Base-by-base conservation (phyloP, 1,140 invertebrate species). In the Micrasema longulum region DNA sequence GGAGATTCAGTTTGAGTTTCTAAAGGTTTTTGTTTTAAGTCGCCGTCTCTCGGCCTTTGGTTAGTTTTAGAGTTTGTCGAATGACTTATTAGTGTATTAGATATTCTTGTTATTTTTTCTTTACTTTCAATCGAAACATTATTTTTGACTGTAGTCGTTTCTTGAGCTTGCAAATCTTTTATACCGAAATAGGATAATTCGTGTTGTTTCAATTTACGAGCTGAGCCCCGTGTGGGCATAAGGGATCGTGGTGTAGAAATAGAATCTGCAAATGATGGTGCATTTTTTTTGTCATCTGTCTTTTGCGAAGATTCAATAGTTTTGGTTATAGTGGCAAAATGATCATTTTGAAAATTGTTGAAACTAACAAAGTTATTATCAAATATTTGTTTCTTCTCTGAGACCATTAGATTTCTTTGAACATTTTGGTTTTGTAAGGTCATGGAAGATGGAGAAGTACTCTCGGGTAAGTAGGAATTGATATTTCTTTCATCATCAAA, bases 141-240 rank as follows among this genome's bases (percentile, higher is more conserved):
- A 63, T 2, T 43, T 12, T 45, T 63, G n/a, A 18, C n/a, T 22
- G 41, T 12, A 11, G 18, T 18, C 14, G 14, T 20, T 67, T 67
- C 65, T 38, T 53, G 36, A 6, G 43, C 12, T 38, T 53, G 9
- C 31, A 43, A 5, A 11, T 43, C 55, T 70, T 82, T 81, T 1
- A 84, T 76, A 3, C 82, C 82, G 64, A 84, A 84, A 69, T 83
- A 84, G 45, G 81, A 82, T 18, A 84, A 78, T 72, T 84, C 82
- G 11, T 84, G 82, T 16, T 83, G 80, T 7, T 80, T 79, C 11
- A 84, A 41, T 72, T 83, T 82, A 57, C 82, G 78, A 5, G 82
- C 80, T 6, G 75, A 76, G 26, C 71, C 75, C 31, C 72, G 73
- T 1, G 52, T 55, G 4, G 72, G 75, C 68, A 76, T 69, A 18